Conservation (phyloP, 1,140 invertebrate species). For the Nephila pilipes region DNA sequence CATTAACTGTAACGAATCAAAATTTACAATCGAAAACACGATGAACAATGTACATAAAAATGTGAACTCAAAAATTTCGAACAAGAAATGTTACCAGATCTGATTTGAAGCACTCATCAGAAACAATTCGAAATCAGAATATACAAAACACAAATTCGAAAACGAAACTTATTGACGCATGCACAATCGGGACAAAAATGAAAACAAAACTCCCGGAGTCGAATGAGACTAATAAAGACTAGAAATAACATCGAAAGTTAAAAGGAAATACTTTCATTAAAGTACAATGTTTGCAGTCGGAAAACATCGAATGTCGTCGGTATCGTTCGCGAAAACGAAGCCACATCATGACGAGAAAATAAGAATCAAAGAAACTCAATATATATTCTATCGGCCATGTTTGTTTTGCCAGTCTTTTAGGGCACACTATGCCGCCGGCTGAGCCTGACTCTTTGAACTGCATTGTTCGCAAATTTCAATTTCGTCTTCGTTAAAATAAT, state of each 20-base stretch:
- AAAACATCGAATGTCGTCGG: conserved; percentile 18
- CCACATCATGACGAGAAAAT: not conserved
- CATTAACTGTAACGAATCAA: too few relatives aligned
- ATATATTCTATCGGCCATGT: conserved; percentile 17
- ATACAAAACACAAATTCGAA: too few relatives aligned
- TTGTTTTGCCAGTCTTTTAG: conserved; percentile 45
- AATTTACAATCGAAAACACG: too few relatives aligned
- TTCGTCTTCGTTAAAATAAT: conserved; percentile 67
- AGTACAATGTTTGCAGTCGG: conserved; percentile 9
- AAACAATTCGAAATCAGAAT: too few relatives aligned
- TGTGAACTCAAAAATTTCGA: too few relatives aligned
- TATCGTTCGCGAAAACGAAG: not conserved
- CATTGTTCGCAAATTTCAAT: conserved; percentile 63
- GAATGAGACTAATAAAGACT: conserved; percentile 28
- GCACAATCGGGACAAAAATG: too few relatives aligned
- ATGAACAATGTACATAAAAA: too few relatives aligned
- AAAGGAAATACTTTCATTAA: conserved; percentile 47
- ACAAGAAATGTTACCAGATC: too few relatives aligned
- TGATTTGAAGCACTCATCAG: too few relatives aligned
- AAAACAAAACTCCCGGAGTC: not conserved
- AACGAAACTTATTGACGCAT: too few relatives aligned
- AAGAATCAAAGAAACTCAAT: conserved; percentile 55
- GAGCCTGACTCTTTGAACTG: not conserved
- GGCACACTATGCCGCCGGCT: not conserved
- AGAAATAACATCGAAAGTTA: conserved; percentile 18